phyloP scores from a whole-genome alignment of 1,140 invertebrate species.

The Cepaea nemoralis region DNA sequence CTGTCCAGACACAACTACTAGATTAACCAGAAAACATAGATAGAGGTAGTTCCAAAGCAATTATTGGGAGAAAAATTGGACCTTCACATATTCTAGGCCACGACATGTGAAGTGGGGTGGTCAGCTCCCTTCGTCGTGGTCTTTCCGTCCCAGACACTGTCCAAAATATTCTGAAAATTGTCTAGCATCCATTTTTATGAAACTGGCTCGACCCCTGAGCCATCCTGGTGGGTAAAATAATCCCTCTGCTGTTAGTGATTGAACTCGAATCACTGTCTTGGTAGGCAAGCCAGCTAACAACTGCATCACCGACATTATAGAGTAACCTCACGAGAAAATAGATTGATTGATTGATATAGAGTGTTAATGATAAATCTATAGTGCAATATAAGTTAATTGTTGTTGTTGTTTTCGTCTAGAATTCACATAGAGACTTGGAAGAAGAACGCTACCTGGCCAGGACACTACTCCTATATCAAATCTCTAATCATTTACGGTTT shows the following conservation, averaged over 20 bases:
- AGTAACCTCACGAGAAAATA: neutral
- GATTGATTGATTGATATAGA: neutral
- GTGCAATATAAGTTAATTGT: neutral
- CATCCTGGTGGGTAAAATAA: neutral
- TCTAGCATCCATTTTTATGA: too few relatives aligned
- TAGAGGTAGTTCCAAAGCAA: too few relatives aligned
- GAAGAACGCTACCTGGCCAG: slow-evolving; percentile 20
- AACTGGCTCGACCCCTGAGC: too few relatives aligned
- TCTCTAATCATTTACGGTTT: slow-evolving; percentile 35
- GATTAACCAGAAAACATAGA: too few relatives aligned
- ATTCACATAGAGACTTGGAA: slow-evolving; percentile 53
- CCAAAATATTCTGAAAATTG: too few relatives aligned
- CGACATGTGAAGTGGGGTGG: too few relatives aligned
- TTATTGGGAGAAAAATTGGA: too few relatives aligned
- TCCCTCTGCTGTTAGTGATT: neutral
- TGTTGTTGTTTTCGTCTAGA: neutral
- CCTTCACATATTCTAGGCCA: too few relatives aligned
- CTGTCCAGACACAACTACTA: too few relatives aligned
- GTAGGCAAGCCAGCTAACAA: neutral
- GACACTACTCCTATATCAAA: slow-evolving; percentile 53
- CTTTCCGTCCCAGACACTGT: too few relatives aligned
- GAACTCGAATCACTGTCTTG: too few relatives aligned
- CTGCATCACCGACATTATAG: neutral
- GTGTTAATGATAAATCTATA: neutral
- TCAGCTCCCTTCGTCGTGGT: too few relatives aligned